phyloP scores from a whole-genome alignment of 1,140 invertebrate genomes.

The Helicoverpa armigera region DNA sequence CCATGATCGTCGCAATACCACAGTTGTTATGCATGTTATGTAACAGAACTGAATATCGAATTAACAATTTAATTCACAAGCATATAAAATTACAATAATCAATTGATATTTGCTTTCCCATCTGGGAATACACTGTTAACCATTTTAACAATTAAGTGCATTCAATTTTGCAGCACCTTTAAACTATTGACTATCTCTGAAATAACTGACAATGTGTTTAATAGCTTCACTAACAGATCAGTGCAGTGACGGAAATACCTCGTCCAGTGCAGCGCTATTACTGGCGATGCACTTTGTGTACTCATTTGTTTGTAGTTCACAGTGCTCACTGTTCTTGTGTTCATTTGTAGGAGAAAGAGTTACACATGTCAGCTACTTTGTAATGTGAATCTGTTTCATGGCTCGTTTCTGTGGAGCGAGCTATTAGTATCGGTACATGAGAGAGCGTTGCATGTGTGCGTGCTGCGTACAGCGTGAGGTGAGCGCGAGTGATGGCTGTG shows the following conservation, averaged over 20 bases:
- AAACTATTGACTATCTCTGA: too few species aligned
- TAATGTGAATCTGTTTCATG: neutral
- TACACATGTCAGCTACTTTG: neutral
- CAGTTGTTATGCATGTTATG: neutral
- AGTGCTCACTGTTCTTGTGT: neutral
- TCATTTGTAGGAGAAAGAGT: neutral
- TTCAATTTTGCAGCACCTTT: too few species aligned
- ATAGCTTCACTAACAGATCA: neutral
- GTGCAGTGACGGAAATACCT: neutral
- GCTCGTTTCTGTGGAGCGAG: neutral
- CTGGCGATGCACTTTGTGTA: neutral
- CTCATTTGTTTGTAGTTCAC: neutral
- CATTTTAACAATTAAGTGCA: neutral
- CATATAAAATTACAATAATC: neutral
- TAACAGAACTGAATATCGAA: conserved; percentile 1
- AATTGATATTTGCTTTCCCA: neutral
- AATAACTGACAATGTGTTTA: neutral
- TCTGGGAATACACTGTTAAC: neutral
- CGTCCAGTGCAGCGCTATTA: neutral
- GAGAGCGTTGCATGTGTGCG: neutral
- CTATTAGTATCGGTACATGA: neutral
- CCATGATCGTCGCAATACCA: neutral
- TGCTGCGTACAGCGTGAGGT: neutral
- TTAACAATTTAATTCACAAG: conserved; percentile 3
- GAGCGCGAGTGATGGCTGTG: neutral